These are phyloP conservation scores for Melanaphis sacchari DNA, from an alignment of 1,140 invertebrate genomes.

Conservation along the genomic window DNA sequence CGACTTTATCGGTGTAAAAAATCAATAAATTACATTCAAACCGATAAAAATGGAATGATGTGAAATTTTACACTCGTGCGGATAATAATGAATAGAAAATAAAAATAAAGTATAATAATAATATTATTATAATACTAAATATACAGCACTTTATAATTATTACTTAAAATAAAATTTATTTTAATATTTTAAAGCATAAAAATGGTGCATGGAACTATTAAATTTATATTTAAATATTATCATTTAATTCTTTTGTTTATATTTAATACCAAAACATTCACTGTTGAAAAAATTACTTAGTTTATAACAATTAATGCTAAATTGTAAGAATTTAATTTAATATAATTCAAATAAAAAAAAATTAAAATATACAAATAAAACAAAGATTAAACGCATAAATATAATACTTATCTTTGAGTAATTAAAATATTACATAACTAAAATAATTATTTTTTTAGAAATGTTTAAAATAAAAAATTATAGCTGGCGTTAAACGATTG, in stretches of 20 bases:
- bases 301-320: background rate
- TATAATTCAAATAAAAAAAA: background rate
- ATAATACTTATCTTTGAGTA: background rate
- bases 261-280: background rate
- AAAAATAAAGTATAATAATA: too few relatives aligned
- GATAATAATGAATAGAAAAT: too few relatives aligned
- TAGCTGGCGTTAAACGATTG: background rate
- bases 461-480: background rate
- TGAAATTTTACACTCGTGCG: too few relatives aligned
- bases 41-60: too few relatives aligned
- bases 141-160: too few relatives aligned
- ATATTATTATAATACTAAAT: too few relatives aligned
- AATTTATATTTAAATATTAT: background rate
- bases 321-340: background rate
- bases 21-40: too few relatives aligned
- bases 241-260: background rate
- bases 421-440: background rate
- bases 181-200: too few relatives aligned
- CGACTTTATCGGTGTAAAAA: too few relatives aligned
- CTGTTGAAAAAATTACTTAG: background rate
- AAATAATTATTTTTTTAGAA: background rate
- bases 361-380: too few relatives aligned
- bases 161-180: too few relatives aligned
- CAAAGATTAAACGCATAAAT: background rate
- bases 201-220: background rate